Conservation (phyloP, 2,113 vertebrate species). For the Limanda limanda region DNA sequence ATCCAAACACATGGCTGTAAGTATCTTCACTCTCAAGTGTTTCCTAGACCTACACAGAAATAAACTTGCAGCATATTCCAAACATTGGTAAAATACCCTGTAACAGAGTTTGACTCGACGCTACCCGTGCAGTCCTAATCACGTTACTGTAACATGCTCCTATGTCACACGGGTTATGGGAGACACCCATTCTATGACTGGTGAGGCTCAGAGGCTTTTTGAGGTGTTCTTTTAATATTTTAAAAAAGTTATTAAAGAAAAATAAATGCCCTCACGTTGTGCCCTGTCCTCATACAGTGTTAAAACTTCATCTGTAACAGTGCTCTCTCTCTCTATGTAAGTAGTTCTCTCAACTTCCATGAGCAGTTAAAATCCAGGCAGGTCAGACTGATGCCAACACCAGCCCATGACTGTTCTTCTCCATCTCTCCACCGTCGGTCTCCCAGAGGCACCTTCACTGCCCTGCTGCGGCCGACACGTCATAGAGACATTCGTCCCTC, state of each 20-base stretch:
- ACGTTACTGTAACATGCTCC: conserved; percentile 50
- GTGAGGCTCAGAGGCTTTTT: conserved; percentile 46
- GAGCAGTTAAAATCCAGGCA: conserved; percentile 36
- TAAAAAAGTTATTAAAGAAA: conserved; percentile 49
- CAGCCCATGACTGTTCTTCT: neutral
- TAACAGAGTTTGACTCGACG: conserved; percentile 25
- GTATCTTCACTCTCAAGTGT: conserved; percentile 40
- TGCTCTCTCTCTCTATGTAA: conserved; percentile 50
- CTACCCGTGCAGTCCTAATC: conserved; percentile 28
- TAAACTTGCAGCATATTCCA: conserved; percentile 51
- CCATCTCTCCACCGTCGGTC: conserved; percentile 24
- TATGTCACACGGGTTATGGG: conserved; percentile 11
- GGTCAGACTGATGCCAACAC: conserved; percentile 17
- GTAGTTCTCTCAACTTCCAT: conserved; percentile 50
- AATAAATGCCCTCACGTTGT: conserved; percentile 42
- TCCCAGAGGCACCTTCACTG: conserved; percentile 17
- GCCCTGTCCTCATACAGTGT: conserved; percentile 65
- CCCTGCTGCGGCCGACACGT: conserved; percentile 36
- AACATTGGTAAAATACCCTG: conserved; percentile 32
- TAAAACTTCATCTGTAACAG: conserved; percentile 62
- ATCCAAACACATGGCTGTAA: conserved; percentile 40
- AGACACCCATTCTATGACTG: conserved; percentile 37
- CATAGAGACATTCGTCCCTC: conserved; percentile 84
- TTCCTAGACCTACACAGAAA: conserved; percentile 45
- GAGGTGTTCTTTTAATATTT: conserved; percentile 49